Percentiles rank a stretch among this genome's conserved stretches.
Conservation (phyloP, 2,113 vertebrate genomes). For the Enhydra lutris region DNA sequence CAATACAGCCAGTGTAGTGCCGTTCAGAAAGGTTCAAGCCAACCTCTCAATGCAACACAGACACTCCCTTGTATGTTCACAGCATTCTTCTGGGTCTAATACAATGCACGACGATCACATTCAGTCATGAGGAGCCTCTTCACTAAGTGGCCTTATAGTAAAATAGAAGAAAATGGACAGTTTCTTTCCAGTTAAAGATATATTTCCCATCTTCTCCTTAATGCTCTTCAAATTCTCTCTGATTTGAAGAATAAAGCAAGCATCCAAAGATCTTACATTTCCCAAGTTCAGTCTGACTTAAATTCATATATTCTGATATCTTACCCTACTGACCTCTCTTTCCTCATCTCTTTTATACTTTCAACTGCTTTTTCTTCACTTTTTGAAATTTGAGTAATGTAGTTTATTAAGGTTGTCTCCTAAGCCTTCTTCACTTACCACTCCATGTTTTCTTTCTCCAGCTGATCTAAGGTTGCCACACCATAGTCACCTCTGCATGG, state of each 20-base stretch:
- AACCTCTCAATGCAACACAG: neutral
- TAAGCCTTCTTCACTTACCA: neutral
- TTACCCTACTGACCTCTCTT: neutral
- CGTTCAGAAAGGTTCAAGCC: neutral
- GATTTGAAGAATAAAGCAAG: neutral
- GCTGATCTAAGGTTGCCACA: neutral
- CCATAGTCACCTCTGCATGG: neutral
- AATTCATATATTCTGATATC: neutral
- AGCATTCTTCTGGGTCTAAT: conserved; percentile 11
- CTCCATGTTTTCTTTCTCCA: neutral
- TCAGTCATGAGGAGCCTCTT: neutral
- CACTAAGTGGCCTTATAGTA: neutral
- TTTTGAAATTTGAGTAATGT: neutral
- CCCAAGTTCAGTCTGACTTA: neutral
- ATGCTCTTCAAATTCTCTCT: neutral
- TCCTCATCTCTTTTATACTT: neutral
- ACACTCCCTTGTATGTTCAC: neutral
- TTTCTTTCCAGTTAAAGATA: neutral
- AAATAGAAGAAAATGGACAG: neutral
- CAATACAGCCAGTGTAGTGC: neutral
- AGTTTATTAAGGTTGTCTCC: neutral
- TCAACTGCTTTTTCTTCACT: neutral
- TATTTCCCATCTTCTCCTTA: neutral
- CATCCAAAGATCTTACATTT: neutral
- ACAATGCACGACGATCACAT: neutral